Conservation (phyloP, 2,888 invertebrate genomes). For the Folsomia manolachei region DNA sequence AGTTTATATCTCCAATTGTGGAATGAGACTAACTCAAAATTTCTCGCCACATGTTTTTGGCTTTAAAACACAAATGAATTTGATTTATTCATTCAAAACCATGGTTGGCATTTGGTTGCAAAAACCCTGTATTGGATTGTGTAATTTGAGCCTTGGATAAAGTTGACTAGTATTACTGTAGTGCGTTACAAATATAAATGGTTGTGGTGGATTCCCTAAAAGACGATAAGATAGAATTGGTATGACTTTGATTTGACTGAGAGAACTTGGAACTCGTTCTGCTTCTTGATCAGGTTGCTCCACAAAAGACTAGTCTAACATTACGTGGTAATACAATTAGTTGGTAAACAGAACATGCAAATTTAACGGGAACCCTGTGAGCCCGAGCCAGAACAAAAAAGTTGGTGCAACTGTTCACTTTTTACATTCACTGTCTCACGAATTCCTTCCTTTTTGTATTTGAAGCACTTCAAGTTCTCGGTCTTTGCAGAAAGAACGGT, state of each 20-base stretch:
- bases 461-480: background rate
- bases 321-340: conserved; percentile 1
- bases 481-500: background rate
- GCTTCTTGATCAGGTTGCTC: background rate
- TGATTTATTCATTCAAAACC: too few relatives aligned
- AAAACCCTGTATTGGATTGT: too few relatives aligned
- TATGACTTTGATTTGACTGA: background rate
- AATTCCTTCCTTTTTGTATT: background rate
- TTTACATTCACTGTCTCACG: background rate
- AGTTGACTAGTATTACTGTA: too few relatives aligned
- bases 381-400: background rate
- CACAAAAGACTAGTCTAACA: background rate
- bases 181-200: too few relatives aligned
- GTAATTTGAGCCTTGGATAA: too few relatives aligned
- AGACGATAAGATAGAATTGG: too few relatives aligned
- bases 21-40: background rate
- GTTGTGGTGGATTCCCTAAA: too few relatives aligned
- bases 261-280: background rate
- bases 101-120: too few relatives aligned
- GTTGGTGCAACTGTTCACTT: background rate
- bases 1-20: too few relatives aligned
- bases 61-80: too few relatives aligned
- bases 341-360: conserved; percentile 2
- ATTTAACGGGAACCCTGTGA: conserved; percentile 4
- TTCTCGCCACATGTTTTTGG: conserved; percentile 4